Evolutionary conservation across 2,797 vertebrate genomes (phyloP).

Genomic region (Thunnus albacares): DNA sequence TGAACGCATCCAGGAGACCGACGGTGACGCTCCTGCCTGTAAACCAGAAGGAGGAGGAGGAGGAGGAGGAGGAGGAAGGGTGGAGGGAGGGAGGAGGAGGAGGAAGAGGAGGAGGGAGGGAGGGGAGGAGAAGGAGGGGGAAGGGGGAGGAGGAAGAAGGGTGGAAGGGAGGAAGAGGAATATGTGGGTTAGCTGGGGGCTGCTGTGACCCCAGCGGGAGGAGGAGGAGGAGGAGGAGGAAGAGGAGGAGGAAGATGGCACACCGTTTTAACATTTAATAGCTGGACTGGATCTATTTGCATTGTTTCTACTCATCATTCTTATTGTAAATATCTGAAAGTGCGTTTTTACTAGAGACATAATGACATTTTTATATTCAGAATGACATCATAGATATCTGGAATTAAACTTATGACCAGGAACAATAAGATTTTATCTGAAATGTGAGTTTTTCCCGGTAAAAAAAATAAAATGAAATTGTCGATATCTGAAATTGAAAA

Average conservation of each 20-base stretch:
- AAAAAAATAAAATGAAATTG: no score
- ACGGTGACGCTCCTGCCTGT: slow-evolving; percentile 32
- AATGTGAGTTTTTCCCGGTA: no score
- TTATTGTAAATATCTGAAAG: no score
- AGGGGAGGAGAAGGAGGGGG: slow-evolving; percentile 7
- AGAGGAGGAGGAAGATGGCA: not conserved
- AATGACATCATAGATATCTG: no score
- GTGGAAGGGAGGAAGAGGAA: slow-evolving; percentile 2
- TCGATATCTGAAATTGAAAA: no score
- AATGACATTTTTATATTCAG: no score
- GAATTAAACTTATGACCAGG: no score
- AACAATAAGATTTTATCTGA: no score
- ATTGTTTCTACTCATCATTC: no score
- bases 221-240: not conserved
- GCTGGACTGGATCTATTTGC: no score
- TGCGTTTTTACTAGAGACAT: no score
- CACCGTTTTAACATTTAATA: no score
- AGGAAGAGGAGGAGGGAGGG: not conserved
- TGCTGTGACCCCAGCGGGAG: slow-evolving; percentile 20
- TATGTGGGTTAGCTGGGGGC: slow-evolving; percentile 2
- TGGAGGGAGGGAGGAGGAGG: not conserved
- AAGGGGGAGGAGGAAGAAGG: slow-evolving; percentile 12
- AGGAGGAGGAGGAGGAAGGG: not conserved
- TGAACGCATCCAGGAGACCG: slow-evolving; percentile 35
- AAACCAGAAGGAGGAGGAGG: slow-evolving; percentile 2